Conservation (phyloP, 1,140 invertebrate genomes). For the Vanessa atalanta region DNA sequence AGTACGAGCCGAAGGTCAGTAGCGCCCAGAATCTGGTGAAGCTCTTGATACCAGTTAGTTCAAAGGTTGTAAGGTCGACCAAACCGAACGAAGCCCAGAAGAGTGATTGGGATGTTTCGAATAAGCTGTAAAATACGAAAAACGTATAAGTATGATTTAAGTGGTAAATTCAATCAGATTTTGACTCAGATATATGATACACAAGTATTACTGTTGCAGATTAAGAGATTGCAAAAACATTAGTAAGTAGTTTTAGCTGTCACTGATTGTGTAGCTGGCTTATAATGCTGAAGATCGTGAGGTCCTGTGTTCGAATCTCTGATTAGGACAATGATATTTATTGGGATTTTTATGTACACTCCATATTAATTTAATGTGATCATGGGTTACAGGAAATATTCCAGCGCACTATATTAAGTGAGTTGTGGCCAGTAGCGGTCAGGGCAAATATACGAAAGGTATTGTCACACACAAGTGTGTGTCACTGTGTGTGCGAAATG, state of each 20-base stretch:
- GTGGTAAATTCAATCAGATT: neutral
- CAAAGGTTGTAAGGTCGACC: constrained; percentile 92
- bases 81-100: constrained; percentile 97
- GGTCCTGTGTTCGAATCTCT: neutral
- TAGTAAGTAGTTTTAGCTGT: neutral
- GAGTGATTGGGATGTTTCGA: constrained; percentile 95
- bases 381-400: too few species aligned
- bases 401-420: too few species aligned
- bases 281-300: neutral
- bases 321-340: neutral
- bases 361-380: too few species aligned
- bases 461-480: too few species aligned
- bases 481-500: too few species aligned
- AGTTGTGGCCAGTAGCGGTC: too few species aligned
- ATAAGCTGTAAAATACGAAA: constrained; percentile 84
- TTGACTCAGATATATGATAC: neutral
- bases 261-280: neutral
- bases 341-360: neutral
- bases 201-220: neutral
- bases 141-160: neutral
- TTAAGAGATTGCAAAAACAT: too few species aligned
- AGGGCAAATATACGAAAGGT: too few species aligned
- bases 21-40: constrained; percentile 94
- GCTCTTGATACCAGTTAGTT: constrained; percentile 91
- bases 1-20: constrained; percentile 93